Evolutionary conservation across 2,888 invertebrate genomes (phyloP).

Genomic region (Eupithecia vulgata): DNA sequence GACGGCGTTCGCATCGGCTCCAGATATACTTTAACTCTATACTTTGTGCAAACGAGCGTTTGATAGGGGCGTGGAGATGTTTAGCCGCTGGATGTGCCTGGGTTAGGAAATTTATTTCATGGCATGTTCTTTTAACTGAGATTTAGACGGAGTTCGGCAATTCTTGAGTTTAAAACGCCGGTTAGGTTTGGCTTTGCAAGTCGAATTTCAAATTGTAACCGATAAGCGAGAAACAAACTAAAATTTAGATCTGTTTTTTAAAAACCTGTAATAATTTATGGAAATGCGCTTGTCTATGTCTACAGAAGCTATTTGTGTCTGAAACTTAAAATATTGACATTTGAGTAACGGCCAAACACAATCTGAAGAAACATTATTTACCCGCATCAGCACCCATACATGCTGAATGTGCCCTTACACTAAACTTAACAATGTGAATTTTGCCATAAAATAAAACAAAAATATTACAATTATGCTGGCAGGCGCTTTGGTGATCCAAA

Average conservation of each 20-base stretch:
- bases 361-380: too few species aligned
- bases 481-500: not conserved
- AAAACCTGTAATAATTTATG: not conserved
- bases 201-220: not conserved
- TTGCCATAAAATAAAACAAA: too few species aligned
- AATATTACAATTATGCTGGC: not conserved
- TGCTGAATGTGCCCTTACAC: too few species aligned
- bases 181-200: not conserved
- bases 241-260: not conserved
- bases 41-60: conserved; percentile 80
- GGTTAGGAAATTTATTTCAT: conserved; percentile 39
- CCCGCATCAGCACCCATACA: too few species aligned
- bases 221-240: not conserved
- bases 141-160: conserved; percentile 16
- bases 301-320: not conserved
- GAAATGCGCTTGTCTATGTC: not conserved
- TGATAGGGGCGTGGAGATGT: conserved; percentile 68
- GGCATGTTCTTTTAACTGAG: conserved; percentile 16
- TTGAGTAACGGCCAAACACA: too few species aligned
- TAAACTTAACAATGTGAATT: not conserved
- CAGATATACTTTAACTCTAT: conserved; percentile 75
- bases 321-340: not conserved
- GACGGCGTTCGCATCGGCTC: conserved; percentile 68
- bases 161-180: not conserved
- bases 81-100: conserved; percentile 52